Conservation (phyloP, 2,888 invertebrate genomes). For the Pyrocoelia pectoralis region DNA sequence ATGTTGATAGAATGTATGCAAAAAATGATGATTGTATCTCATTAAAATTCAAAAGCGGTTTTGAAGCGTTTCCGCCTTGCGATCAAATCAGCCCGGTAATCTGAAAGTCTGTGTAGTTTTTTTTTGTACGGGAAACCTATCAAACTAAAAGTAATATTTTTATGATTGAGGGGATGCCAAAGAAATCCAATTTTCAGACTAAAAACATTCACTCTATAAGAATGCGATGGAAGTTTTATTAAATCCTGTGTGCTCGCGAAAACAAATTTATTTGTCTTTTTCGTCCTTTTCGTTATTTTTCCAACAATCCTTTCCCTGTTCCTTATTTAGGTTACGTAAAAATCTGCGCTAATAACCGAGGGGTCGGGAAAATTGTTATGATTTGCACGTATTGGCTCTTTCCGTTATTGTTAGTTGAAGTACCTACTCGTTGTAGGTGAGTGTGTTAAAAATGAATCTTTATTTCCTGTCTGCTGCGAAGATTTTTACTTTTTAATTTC, state of each 20-base stretch:
- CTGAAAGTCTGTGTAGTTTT: neutral
- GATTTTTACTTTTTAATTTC: too few relatives aligned
- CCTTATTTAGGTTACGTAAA: neutral
- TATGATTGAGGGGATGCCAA: slow-evolving; percentile 3
- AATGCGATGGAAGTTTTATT: slow-evolving; percentile 14
- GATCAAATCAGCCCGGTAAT: slow-evolving; percentile 1
- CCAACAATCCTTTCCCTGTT: too few relatives aligned
- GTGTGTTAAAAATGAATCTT: too few relatives aligned
- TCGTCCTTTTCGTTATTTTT: neutral
- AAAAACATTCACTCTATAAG: slow-evolving; percentile 2
- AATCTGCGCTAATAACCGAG: too few relatives aligned
- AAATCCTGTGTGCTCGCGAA: slow-evolving; percentile 1
- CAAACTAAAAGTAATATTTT: slow-evolving; percentile 20
- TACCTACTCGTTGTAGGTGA: too few relatives aligned
- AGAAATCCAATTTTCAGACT: slow-evolving; percentile 15
- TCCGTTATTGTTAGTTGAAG: too few relatives aligned
- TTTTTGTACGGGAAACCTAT: slow-evolving; percentile 10
- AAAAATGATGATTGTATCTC: slow-evolving; percentile 2
- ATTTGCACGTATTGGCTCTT: too few relatives aligned
- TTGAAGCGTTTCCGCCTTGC: neutral
- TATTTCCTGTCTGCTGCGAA: too few relatives aligned
- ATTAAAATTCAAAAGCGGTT: slow-evolving; percentile 3
- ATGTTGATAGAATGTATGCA: slow-evolving; percentile 4
- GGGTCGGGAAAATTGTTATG: too few relatives aligned
- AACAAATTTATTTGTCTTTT: slow-evolving; percentile 4